Evolutionary conservation across 1,140 invertebrate species (phyloP).

Genomic region (Procambarus virginalis): DNA sequence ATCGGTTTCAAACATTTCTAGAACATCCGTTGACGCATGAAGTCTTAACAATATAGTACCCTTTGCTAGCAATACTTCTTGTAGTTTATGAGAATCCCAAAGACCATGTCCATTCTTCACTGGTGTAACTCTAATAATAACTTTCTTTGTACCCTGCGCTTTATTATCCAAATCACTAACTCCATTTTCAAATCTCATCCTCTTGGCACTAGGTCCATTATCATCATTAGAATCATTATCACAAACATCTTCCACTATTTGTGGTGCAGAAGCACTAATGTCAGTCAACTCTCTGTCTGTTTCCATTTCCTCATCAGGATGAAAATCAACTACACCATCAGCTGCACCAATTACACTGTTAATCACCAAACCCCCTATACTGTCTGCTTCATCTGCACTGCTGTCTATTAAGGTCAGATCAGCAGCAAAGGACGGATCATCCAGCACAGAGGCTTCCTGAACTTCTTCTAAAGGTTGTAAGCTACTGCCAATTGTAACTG

Average conservation of each 20-base stretch:
- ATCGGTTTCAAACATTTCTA: constrained; percentile 41
- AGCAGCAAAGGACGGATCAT: constrained; percentile 50
- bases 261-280: constrained; percentile 56
- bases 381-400: constrained; percentile 62
- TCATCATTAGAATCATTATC: constrained; percentile 41
- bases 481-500: constrained; percentile 55
- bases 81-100: constrained; percentile 62
- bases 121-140: constrained; percentile 52
- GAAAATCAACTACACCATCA: constrained; percentile 59
- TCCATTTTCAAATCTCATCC: constrained; percentile 54
- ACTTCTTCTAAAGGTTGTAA: constrained; percentile 51
- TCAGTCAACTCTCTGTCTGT: constrained; percentile 55
- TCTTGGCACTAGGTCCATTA: constrained; percentile 51
- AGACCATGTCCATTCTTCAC: constrained; percentile 56
- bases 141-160: constrained; percentile 21
- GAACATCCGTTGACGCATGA: constrained; percentile 38
- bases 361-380: constrained; percentile 68
- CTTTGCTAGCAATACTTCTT: constrained; percentile 37
- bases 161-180: constrained; percentile 31
- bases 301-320: constrained; percentile 58
- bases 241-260: not conserved
- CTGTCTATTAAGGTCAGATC: constrained; percentile 58
- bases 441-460: constrained; percentile 46
- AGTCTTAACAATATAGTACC: constrained; percentile 56
- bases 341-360: constrained; percentile 67